Evolutionary conservation across 1,140 invertebrate species (phyloP).

Genomic region (Lysiphlebus fabarum): DNA sequence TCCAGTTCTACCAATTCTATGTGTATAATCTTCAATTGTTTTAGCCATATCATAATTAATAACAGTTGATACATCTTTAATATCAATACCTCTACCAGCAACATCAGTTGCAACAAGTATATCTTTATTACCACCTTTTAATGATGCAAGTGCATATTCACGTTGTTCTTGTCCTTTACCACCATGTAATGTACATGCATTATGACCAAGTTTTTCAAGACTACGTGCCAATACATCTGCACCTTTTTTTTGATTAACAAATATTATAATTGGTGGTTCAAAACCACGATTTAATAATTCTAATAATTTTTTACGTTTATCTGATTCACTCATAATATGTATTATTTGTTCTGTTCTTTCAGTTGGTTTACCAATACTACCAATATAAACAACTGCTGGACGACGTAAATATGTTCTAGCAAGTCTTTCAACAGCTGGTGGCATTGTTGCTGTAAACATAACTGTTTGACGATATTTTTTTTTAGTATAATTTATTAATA

Average conservation of each 20-base stretch:
- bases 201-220: conserved; percentile 95
- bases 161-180: conserved; percentile 99
- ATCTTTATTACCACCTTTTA: conserved; percentile 93
- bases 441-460: conserved; percentile 99
- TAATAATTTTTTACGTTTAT: conserved; percentile 88
- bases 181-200: conserved; percentile 95
- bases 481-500: conserved; percentile 95
- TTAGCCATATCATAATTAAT: conserved; percentile 99
- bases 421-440: conserved; percentile 92
- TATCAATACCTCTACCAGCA: conserved; percentile 99
- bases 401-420: conserved; percentile 92
- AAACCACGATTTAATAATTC: conserved; percentile 82
- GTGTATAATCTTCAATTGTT: conserved; percentile 98
- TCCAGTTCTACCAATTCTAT: conserved; percentile 98
- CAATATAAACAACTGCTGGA: conserved; percentile 97
- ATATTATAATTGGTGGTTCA: conserved; percentile 97
- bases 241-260: conserved; percentile 99
- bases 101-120: conserved; percentile 99
- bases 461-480: conserved; percentile 99
- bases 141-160: conserved; percentile 94
- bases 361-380: conserved; percentile 96
- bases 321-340: conserved; percentile 89
- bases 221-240: conserved; percentile 97
- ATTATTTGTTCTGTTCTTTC: conserved; percentile 98
- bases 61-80: conserved; percentile 97